Conservation (phyloP, 92 coral and sea anemone genomes). For the Bergia sp. region DNA sequence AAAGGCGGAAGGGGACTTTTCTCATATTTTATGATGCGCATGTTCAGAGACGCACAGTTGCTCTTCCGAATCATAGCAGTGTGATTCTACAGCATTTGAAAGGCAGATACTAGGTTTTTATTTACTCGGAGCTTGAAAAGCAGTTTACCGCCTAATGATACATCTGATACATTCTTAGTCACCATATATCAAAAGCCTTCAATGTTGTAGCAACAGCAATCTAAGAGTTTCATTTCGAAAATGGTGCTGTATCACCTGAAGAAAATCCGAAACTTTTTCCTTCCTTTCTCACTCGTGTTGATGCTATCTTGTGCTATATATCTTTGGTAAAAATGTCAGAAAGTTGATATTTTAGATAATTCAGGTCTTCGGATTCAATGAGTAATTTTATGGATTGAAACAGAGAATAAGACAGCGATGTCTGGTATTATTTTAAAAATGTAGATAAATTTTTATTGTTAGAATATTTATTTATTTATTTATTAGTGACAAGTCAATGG, state of each 20-base stretch:
- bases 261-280: not conserved
- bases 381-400: slow-evolving; percentile 5
- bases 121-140: no score
- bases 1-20: no score
- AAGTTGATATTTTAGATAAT: slow-evolving; percentile 21
- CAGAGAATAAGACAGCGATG: slow-evolving; percentile 9
- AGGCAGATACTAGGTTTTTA: no score
- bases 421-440: slow-evolving; percentile 19
- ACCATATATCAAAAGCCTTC: no score
- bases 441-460: slow-evolving; percentile 29
- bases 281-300: not conserved
- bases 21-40: no score
- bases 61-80: no score
- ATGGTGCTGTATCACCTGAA: not conserved
- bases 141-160: no score
- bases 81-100: no score
- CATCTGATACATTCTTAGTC: no score
- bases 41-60: no score
- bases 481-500: not conserved
- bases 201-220: no score
- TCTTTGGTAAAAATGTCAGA: not conserved
- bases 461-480: slow-evolving; percentile 28
- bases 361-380: slow-evolving; percentile 4
- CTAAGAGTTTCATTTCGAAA: no score
- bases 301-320: not conserved